Evolutionary conservation across 2,888 invertebrate species (phyloP).

Genomic region (Ochropleura leucogaster): DNA sequence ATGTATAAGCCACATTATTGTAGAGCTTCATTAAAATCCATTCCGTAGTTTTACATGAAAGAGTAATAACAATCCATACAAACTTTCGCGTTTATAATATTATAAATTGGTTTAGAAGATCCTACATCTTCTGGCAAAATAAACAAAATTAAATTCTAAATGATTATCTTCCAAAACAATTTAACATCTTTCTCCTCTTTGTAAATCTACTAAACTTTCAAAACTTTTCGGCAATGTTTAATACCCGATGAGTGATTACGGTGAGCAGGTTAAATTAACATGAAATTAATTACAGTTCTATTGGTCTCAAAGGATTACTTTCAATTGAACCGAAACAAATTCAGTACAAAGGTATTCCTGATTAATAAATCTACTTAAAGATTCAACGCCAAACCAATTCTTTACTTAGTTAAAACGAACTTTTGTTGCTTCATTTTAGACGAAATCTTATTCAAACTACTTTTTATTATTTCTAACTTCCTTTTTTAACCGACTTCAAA

Average conservation of each 20-base stretch:
- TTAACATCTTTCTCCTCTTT: constrained; percentile 3
- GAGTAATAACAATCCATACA: no score
- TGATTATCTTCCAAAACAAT: constrained; percentile 11
- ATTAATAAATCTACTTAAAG: background rate
- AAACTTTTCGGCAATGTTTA: constrained; percentile 48
- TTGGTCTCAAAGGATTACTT: constrained; percentile 55
- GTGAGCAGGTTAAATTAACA: constrained; percentile 58
- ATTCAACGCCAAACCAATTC: background rate
- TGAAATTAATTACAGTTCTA: constrained; percentile 64
- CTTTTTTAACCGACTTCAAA: no score
- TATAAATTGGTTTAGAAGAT: no score
- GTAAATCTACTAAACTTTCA: constrained; percentile 19
- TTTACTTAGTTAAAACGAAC: no score
- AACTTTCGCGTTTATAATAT: no score
- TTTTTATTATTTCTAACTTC: no score
- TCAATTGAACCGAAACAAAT: background rate
- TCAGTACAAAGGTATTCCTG: constrained; percentile 5
- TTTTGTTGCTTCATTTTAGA: no score
- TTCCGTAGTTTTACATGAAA: no score
- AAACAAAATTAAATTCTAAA: background rate
- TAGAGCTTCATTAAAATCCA: no score
- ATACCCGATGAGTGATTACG: constrained; percentile 50
- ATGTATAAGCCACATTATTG: no score
- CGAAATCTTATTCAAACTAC: no score
- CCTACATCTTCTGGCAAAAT: background rate